Conservation (phyloP, 2,888 invertebrate species). For the Callyntrura sp. region DNA sequence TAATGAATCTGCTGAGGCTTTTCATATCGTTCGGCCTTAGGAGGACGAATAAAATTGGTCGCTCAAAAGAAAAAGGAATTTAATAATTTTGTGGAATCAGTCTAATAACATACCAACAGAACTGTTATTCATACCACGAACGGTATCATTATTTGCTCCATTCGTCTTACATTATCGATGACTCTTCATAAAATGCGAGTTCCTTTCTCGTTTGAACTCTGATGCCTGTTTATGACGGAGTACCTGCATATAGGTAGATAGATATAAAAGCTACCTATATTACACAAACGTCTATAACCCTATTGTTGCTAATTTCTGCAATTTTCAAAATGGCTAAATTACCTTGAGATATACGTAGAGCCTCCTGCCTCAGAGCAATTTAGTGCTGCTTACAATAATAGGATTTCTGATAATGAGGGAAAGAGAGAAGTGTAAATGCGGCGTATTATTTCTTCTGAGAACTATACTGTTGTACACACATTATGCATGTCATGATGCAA, state of each 20-base stretch:
- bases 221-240: background rate
- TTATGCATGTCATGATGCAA: constrained; percentile 63
- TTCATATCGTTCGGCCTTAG: constrained; percentile 58
- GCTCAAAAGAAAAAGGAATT: constrained; percentile 59
- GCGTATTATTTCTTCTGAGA: constrained; percentile 20
- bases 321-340: constrained; percentile 60
- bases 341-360: background rate
- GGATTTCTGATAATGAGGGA: constrained; percentile 14
- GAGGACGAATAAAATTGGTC: constrained; percentile 70
- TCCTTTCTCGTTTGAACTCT: constrained; percentile 1
- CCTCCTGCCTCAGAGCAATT: constrained; percentile 44
- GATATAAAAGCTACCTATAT: background rate
- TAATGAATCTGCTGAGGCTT: constrained; percentile 56
- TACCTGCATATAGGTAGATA: too few relatives aligned
- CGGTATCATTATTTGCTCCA: background rate
- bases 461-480: constrained; percentile 44
- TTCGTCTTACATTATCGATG: background rate
- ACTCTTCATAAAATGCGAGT: background rate
- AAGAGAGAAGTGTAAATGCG: constrained; percentile 44
- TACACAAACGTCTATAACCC: background rate
- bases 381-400: background rate
- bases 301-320: constrained; percentile 50
- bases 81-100: constrained; percentile 43
- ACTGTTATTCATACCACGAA: constrained; percentile 9
- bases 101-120: background rate